phyloP scores from a whole-genome alignment of 2,888 invertebrate genomes.

The Orthosia incerta region DNA sequence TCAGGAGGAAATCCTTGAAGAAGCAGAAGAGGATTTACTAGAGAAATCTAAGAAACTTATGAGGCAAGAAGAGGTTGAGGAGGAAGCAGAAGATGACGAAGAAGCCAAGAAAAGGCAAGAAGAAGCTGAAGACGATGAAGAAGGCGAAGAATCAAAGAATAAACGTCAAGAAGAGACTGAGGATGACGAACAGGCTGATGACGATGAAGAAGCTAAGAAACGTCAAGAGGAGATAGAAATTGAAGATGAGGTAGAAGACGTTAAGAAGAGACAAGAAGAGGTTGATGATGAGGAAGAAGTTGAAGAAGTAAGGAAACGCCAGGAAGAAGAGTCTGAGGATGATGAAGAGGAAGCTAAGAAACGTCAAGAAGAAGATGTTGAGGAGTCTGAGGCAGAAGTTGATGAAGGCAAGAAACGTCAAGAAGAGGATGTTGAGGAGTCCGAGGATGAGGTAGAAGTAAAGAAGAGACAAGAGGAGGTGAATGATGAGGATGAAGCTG shows the following conservation, averaged over 20 bases:
- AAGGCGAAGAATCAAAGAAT: slow-evolving; percentile 40
- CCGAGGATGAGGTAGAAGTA: slow-evolving; percentile 27
- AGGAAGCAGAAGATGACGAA: slow-evolving; percentile 24
- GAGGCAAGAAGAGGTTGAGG: slow-evolving; percentile 55
- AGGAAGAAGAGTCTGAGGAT: slow-evolving; percentile 32
- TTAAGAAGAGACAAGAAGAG: slow-evolving; percentile 27
- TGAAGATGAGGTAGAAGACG: slow-evolving; percentile 40
- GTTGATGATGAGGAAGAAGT: slow-evolving; percentile 48
- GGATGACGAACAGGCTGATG: slow-evolving; percentile 48
- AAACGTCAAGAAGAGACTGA: slow-evolving; percentile 57
- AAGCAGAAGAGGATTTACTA: slow-evolving; percentile 46
- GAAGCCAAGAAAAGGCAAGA: slow-evolving; percentile 46
- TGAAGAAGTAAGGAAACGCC: slow-evolving; percentile 17
- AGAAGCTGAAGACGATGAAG: slow-evolving; percentile 53
- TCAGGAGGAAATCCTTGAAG: slow-evolving; percentile 60
- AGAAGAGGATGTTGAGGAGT: slow-evolving; percentile 34
- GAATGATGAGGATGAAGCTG: not conserved
- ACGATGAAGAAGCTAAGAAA: slow-evolving; percentile 44
- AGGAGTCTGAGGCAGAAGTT: slow-evolving; percentile 29
- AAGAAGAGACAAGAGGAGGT: slow-evolving; percentile 31
- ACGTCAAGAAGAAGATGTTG: slow-evolving; percentile 40
- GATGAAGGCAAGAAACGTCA: slow-evolving; percentile 42
- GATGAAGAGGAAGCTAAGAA: slow-evolving; percentile 11
- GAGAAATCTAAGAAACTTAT: slow-evolving; percentile 43
- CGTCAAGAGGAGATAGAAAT: slow-evolving; percentile 54